Evolutionary conservation across 2,888 invertebrate species (phyloP).

Genomic region (Xestia sexstrigata): DNA sequence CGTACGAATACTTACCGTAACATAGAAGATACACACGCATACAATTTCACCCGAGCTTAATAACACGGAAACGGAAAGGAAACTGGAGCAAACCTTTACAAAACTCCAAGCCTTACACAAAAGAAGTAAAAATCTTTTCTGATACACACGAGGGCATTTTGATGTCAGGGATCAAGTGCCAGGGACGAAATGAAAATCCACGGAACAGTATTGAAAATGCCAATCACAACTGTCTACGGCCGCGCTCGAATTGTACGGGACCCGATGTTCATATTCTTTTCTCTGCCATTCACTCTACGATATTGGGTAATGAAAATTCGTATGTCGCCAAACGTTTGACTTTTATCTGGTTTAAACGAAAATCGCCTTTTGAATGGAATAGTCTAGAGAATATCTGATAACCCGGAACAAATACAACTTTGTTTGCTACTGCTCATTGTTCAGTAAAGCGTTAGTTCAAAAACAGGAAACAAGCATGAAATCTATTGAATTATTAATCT

Average conservation of each 20-base stretch:
- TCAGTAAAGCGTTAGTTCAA: conserved; percentile 21
- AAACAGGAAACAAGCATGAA: conserved; percentile 16
- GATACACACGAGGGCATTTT: conserved; percentile 57
- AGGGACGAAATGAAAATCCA: conserved; percentile 64
- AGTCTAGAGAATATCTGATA: conserved; percentile 33
- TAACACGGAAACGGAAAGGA: conserved; percentile 37
- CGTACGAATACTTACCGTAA: neutral
- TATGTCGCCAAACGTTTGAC: conserved; percentile 44
- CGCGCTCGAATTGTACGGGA: conserved; percentile 46
- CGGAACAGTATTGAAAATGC: conserved; percentile 71
- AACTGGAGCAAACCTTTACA: conserved; percentile 26
- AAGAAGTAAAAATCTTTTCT: conserved; percentile 38
- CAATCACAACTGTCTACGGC: conserved; percentile 67
- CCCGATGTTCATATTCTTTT: conserved; percentile 51
- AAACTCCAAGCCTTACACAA: conserved; percentile 30
- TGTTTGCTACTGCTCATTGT: conserved; percentile 24
- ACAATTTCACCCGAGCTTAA: conserved; percentile 27
- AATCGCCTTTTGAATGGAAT: conserved; percentile 46
- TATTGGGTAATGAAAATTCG: conserved; percentile 36
- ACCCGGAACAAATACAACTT: conserved; percentile 20
- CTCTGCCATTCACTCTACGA: conserved; percentile 28
- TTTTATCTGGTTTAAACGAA: conserved; percentile 58
- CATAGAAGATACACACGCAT: conserved; percentile 4
- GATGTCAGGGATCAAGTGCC: conserved; percentile 61
- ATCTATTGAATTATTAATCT: conserved; percentile 23